Base-by-base conservation (phyloP, 2,888 invertebrate genomes). In the Drosophila kambysellisi region DNA sequence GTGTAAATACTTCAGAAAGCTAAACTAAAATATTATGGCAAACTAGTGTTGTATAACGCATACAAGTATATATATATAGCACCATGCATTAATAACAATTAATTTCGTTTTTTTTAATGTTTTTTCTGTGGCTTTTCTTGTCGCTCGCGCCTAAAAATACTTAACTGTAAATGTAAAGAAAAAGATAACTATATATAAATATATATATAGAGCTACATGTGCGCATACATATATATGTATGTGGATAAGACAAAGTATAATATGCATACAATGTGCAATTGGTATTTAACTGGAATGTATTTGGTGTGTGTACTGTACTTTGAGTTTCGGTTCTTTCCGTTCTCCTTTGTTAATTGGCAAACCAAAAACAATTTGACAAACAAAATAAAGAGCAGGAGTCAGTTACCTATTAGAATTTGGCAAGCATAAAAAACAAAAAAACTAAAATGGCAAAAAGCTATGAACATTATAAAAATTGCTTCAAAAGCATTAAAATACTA, bases 331-430 rank as follows among this genome's bases (percentile, higher is more conserved):
- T 83, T 73, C 73, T 64, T 67, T 70, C 74, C 74, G 74, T 79
- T 72, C 84, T 88, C 75, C 83, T 91, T 79, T 82, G 80, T 86
- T 81, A 82, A 84, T 81, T 81, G 89, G 90, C 90, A 90, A 83
- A 87, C 77, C 79, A 78, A 87, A 80, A 81, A 76, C 82, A 90
- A 91, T 91, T 91, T 88, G 91, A 76, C 67, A 75, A 70, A 71
- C 56, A 67, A 76, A 91, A 89, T 74, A 89, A 92, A 92, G 92
- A 92, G 93, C 93, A 92, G 92, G 92, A 92, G 92, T 92, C 92
- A 92, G 92, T 93, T 92, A 93, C 92, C 92, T 92, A 92, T 92
- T 92, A 89, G 90, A 85, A 89, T 88, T 91, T 88, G 88, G 85
- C 81, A 87, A 85, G 75, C 79, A 76, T 76, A 79, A 80, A 73